phyloP scores from a whole-genome alignment of 2,888 invertebrate genomes.

The Neoaliturus tenellus region DNA sequence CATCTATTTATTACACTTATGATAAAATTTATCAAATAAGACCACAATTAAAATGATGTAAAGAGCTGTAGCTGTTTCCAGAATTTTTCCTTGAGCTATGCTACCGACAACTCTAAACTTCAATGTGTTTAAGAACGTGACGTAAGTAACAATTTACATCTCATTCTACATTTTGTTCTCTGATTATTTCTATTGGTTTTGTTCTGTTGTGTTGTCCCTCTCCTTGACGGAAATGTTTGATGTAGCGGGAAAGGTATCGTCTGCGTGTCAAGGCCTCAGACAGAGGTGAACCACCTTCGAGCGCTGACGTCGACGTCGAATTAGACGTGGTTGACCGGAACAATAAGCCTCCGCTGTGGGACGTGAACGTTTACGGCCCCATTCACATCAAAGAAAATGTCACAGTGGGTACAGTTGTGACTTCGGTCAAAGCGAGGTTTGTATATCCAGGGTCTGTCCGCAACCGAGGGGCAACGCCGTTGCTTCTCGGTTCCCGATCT shows the following conservation, averaged over 20 bases:
- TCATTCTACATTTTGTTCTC: constrained; percentile 69
- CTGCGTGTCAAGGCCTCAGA: constrained; percentile 98
- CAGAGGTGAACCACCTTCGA: constrained; percentile 93
- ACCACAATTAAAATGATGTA: too few relatives aligned
- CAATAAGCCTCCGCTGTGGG: constrained; percentile 99
- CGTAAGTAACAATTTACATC: constrained; percentile 68
- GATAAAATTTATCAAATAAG: too few relatives aligned
- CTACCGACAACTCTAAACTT: constrained; percentile 53
- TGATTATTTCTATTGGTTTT: constrained; percentile 72
- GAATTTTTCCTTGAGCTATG: constrained; percentile 59
- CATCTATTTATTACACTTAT: too few relatives aligned
- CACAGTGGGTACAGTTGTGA: constrained; percentile 99
- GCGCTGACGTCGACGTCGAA: constrained; percentile 97
- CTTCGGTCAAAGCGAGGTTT: constrained; percentile 97
- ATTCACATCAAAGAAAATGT: constrained; percentile 99
- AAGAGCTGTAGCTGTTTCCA: constrained; percentile 10
- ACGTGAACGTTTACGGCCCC: constrained; percentile 96
- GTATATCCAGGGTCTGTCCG: constrained; percentile 65
- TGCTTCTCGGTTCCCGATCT: constrained; percentile 47
- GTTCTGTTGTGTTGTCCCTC: constrained; percentile 63
- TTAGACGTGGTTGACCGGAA: constrained; percentile 99
- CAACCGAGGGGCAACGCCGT: constrained; percentile 54
- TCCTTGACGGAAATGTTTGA: constrained; percentile 66
- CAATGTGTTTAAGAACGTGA: constrained; percentile 12
- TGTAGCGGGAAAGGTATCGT: constrained; percentile 96